These are phyloP conservation scores for Acanthosepion esculentum DNA, from an alignment of 2,888 invertebrate genomes.

Conservation along the genomic window DNA sequence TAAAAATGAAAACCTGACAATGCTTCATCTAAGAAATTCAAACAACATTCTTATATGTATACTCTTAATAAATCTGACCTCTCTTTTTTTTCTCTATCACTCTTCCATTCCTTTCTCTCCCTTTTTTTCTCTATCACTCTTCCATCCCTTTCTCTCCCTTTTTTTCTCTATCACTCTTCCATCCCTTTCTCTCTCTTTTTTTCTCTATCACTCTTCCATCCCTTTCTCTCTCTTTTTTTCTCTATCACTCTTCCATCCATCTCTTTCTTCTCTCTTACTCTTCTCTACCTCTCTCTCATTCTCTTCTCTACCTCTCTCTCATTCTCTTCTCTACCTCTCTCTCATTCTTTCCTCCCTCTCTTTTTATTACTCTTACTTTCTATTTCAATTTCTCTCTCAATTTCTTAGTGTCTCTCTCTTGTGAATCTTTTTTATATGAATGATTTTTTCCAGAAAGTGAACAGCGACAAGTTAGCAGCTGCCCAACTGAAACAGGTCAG, in stretches of 20 bases:
- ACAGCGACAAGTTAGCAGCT: slow-evolving; percentile 41
- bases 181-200: no score
- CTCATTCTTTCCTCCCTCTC: not conserved
- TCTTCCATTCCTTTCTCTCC: not conserved
- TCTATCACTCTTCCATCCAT: not conserved
- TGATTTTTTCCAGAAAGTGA: slow-evolving; percentile 23
- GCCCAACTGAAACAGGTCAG: slow-evolving; percentile 39
- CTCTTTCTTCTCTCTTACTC: not conserved
- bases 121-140: not conserved
- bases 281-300: no score
- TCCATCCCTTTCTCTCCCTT: no score
- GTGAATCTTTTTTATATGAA: not conserved
- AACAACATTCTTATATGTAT: not conserved
- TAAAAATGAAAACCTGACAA: no score
- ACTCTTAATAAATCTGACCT: not conserved
- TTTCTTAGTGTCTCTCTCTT: not conserved
- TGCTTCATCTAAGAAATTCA: no score
- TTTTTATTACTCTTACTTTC: not conserved
- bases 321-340: not conserved
- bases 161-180: not conserved
- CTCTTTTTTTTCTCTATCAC: no score
- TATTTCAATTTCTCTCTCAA: not conserved
- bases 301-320: not conserved
- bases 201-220: no score
- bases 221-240: no score